Evolutionary conservation across 2,888 invertebrate species (phyloP).

Genomic region (Teleogryllus oceanicus): DNA sequence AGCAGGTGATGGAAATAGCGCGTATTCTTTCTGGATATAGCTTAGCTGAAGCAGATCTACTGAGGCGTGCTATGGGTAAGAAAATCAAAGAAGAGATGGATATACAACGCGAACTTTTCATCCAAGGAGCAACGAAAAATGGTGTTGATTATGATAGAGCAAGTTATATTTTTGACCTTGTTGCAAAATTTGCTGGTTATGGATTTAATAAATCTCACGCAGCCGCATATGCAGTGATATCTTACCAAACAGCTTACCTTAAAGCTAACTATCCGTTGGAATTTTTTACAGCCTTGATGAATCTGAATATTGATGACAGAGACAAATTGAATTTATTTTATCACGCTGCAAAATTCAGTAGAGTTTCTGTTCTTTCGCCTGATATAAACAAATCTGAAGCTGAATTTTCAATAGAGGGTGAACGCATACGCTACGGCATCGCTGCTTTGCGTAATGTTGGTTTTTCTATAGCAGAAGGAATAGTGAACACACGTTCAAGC

Average conservation of each 20-base stretch:
- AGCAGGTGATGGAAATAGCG: constrained; percentile 30
- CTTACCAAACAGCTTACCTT: constrained; percentile 30
- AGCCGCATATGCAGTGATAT: constrained; percentile 28
- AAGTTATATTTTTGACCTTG: constrained; percentile 22
- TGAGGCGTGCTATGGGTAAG: constrained; percentile 32
- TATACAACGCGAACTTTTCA: constrained; percentile 19
- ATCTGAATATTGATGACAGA: constrained; percentile 18
- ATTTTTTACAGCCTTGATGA: constrained; percentile 29
- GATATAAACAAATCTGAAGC: no score
- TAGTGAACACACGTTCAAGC: no score
- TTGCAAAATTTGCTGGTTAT: constrained; percentile 31
- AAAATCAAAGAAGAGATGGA: constrained; percentile 28
- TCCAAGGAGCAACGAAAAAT: constrained; percentile 21
- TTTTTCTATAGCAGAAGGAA: no score
- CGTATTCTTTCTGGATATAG: constrained; percentile 27
- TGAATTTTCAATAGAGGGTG: no score
- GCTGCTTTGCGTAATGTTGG: no score
- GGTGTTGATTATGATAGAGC: not conserved
- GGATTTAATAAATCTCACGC: constrained; percentile 31
- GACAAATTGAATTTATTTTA: not conserved
- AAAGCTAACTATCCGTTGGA: constrained; percentile 32
- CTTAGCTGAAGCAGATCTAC: constrained; percentile 28
- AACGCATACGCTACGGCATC: no score
- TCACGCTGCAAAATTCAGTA: not conserved
- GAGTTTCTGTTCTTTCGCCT: no score